Conservation (phyloP, 2,113 vertebrate genomes). For the Rhagologus leucostigma region DNA sequence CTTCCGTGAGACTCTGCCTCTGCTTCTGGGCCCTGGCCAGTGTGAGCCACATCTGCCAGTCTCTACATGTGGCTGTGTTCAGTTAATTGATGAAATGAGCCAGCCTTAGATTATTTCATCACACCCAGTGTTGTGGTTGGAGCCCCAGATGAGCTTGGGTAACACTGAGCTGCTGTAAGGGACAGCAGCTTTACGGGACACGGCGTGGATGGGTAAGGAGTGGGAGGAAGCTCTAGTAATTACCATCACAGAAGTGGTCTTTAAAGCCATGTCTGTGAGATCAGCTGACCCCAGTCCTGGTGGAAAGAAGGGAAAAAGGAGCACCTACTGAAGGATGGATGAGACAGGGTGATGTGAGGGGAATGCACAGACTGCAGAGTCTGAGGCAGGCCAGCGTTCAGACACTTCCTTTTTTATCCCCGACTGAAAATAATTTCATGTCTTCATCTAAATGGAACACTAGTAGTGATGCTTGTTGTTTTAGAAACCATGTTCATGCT, state of each 20-base stretch:
- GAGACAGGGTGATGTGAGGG: neutral
- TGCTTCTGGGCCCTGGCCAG: neutral
- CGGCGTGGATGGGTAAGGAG: accelerated
- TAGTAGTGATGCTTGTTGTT: neutral
- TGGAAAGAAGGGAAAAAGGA: neutral
- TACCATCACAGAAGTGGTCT: neutral
- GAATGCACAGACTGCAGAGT: too few relatives aligned
- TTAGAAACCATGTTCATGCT: neutral
- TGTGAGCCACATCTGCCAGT: neutral
- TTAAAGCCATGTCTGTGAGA: neutral
- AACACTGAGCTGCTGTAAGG: neutral
- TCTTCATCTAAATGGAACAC: neutral
- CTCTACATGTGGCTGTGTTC: neutral
- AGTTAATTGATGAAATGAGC: neutral
- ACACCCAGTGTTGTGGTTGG: neutral
- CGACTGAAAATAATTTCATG: neutral
- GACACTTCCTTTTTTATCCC: neutral
- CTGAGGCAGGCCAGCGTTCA: neutral
- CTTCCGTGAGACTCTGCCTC: neutral
- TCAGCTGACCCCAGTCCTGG: neutral
- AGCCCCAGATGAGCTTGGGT: neutral
- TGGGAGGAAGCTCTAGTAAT: neutral
- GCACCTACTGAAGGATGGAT: neutral
- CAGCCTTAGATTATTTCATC: neutral
- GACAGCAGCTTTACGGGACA: neutral